Conservation (phyloP, 1,140 invertebrate genomes). For the Drosophila orosa region DNA sequence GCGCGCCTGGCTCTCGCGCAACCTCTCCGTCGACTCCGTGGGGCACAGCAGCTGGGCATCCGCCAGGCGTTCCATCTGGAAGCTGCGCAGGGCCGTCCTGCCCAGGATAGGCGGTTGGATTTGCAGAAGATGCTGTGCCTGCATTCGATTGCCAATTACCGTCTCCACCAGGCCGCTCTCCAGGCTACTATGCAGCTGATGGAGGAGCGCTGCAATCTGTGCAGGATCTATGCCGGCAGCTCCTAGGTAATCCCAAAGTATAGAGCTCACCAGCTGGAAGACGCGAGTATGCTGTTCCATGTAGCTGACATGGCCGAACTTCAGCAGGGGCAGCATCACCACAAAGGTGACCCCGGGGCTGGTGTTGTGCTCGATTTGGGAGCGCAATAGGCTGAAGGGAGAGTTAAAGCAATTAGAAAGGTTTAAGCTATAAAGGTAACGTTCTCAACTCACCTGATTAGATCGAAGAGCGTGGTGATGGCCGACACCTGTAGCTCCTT, state of each 20-base stretch:
- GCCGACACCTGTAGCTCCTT: constrained; percentile 88
- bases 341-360: constrained; percentile 87
- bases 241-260: constrained; percentile 82
- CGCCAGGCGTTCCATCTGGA: constrained; percentile 63
- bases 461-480: constrained; percentile 90
- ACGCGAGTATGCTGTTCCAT: constrained; percentile 88
- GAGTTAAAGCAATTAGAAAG: neutral
- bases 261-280: constrained; percentile 86
- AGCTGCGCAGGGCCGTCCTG: constrained; percentile 47
- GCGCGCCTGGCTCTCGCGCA: constrained; percentile 85
- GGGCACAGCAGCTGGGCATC: constrained; percentile 79
- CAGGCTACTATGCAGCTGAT: constrained; percentile 81
- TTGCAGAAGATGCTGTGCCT: constrained; percentile 71
- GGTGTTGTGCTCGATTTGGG: constrained; percentile 85
- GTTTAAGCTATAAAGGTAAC: too few relatives aligned
- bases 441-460: constrained; percentile 88
- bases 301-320: constrained; percentile 87
- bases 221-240: constrained; percentile 58
- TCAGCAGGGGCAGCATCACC: constrained; percentile 88
- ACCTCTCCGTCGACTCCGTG: constrained; percentile 52
- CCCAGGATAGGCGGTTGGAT: constrained; percentile 26
- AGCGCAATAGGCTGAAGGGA: constrained; percentile 84
- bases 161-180: constrained; percentile 82
- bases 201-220: constrained; percentile 71
- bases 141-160: constrained; percentile 79